Percentiles rank a stretch among this genome's conserved stretches.
These are phyloP conservation scores for Apteryx mantelli DNA, from an alignment of 2,113 vertebrate genomes.

Conservation along the genomic window DNA sequence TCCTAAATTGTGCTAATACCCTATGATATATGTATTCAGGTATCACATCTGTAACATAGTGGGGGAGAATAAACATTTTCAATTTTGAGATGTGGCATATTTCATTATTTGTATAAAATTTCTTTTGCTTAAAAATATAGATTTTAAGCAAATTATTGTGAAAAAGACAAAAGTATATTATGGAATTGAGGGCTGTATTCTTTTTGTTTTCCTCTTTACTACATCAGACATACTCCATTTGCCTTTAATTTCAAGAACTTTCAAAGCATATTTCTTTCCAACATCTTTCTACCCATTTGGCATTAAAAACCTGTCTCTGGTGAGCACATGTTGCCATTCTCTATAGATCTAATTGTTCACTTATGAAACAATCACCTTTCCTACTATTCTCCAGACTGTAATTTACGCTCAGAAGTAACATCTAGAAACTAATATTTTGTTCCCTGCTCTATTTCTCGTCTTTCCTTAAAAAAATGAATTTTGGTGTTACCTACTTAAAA, in stretches of 20 bases:
- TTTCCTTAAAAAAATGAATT: not conserved
- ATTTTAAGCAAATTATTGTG: not conserved
- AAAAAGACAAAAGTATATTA: not conserved
- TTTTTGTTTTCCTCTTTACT: not conserved
- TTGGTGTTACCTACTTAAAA: not conserved
- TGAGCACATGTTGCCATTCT: not conserved
- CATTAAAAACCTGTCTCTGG: not conserved
- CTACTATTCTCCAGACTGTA: not conserved
- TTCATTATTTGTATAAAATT: not conserved
- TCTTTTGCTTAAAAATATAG: not conserved
- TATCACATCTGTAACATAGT: rapidly evolving
- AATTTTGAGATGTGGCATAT: not conserved
- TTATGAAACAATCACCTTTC: not conserved
- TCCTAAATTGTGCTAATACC: not conserved
- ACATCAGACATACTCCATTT: not conserved
- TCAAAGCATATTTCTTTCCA: not conserved
- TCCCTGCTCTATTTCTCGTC: rapidly evolving
- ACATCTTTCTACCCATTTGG: not conserved
- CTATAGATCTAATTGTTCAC: not conserved
- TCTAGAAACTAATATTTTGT: not conserved
- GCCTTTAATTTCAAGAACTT: not conserved
- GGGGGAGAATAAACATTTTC: not conserved
- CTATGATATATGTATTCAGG: not conserved
- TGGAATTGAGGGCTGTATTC: not conserved
- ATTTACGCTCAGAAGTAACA: not conserved